These are phyloP conservation scores for Leptura quadrifasciata DNA, from an alignment of 2,888 invertebrate species.

Conservation along the genomic window DNA sequence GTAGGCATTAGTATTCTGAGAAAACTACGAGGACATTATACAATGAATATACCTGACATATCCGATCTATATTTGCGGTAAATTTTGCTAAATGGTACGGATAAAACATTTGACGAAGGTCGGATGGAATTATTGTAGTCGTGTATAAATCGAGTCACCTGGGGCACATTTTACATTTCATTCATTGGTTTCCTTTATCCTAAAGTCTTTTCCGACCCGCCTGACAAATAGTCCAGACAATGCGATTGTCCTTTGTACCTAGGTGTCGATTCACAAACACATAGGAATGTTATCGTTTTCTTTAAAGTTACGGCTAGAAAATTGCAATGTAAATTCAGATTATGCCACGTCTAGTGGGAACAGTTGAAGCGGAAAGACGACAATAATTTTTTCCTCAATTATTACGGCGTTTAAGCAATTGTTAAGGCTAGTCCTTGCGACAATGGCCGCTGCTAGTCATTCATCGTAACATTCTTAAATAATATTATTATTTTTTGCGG, in stretches of 20 bases:
- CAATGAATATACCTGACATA: conserved; percentile 45
- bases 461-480: conserved; percentile 4
- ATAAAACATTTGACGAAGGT: conserved; percentile 58
- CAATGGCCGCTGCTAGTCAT: conserved; percentile 24
- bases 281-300: conserved; percentile 62
- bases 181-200: conserved; percentile 63
- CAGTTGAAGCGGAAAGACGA: conserved; percentile 14
- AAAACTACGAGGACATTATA: conserved; percentile 5
- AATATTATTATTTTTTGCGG: conserved; percentile 10
- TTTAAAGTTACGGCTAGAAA: conserved; percentile 61
- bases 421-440: conserved; percentile 5
- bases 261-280: conserved; percentile 65
- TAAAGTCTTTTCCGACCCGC: conserved; percentile 55
- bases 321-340: conserved; percentile 52
- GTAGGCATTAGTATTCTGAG: conserved; percentile 10
- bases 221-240: conserved; percentile 69
- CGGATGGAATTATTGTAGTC: conserved; percentile 58
- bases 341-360: neutral
- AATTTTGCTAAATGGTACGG: conserved; percentile 59
- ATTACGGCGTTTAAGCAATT: conserved; percentile 31
- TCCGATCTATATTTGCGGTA: conserved; percentile 58
- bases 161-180: conserved; percentile 60
- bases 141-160: conserved; percentile 63
- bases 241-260: conserved; percentile 64
- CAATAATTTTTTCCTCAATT: conserved; percentile 25